These are phyloP conservation scores for Phalloptychus januarius DNA, from an alignment of 2,797 vertebrate species.

Conservation along the genomic window DNA sequence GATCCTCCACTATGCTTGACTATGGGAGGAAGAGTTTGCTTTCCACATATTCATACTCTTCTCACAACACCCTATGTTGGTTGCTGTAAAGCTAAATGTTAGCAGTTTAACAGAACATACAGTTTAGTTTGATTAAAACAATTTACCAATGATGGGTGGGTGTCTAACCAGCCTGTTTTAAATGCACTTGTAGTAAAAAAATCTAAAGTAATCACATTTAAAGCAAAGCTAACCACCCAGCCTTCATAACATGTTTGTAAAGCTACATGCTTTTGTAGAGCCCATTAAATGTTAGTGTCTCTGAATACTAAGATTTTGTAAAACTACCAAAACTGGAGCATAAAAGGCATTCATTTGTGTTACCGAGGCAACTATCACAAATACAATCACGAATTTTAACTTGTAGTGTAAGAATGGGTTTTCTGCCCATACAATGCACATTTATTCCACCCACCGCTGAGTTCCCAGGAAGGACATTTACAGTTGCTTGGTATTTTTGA, in stretches of 20 bases:
- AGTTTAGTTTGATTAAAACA: neutral
- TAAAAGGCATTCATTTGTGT: conserved; percentile 64
- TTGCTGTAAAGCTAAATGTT: neutral
- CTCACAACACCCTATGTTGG: neutral
- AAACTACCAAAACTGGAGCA: neutral
- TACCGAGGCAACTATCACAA: conserved; percentile 71
- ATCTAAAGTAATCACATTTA: neutral
- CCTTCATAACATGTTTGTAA: neutral
- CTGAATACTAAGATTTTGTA: neutral
- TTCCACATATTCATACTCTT: neutral
- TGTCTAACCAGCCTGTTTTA: neutral
- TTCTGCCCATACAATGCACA: conserved; percentile 47
- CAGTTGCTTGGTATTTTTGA: conserved; percentile 49
- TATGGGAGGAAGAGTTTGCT: neutral
- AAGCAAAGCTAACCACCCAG: neutral
- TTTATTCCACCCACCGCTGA: conserved; percentile 42
- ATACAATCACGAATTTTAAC: conserved; percentile 66
- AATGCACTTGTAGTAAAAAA: neutral
- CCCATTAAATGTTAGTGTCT: neutral
- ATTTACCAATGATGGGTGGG: neutral
- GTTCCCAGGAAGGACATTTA: conserved; percentile 41
- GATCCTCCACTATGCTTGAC: neutral
- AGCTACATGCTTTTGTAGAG: neutral
- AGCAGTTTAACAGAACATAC: neutral
- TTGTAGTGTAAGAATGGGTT: conserved; percentile 66